Conservation (phyloP, 1,140 invertebrate species). For the Zaprionus inermis region DNA sequence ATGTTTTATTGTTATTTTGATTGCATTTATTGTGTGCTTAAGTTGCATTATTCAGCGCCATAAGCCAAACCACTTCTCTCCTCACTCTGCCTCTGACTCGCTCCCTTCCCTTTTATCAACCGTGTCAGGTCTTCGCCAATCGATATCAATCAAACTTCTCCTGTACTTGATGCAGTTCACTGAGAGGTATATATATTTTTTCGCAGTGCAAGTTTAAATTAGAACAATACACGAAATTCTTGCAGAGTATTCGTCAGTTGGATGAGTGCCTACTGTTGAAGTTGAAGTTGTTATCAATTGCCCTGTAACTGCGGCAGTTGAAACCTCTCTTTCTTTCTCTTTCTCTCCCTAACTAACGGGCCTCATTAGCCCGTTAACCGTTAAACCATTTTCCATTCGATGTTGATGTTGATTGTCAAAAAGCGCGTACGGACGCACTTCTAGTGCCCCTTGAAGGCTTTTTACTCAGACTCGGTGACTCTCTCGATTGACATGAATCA, state of each 20-base stretch:
- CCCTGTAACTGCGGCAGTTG: conserved; percentile 13
- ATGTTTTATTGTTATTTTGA: conserved; percentile 84
- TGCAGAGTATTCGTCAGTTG: neutral
- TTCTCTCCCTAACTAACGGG: conserved; percentile 11
- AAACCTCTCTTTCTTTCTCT: conserved; percentile 1
- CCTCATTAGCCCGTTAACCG: conserved; percentile 23
- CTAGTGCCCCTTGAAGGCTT: conserved; percentile 33
- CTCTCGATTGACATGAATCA: conserved; percentile 59
- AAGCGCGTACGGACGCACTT: conserved; percentile 41
- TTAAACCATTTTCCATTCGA: conserved; percentile 47
- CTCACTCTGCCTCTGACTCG: conserved; percentile 27
- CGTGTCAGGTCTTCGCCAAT: neutral
- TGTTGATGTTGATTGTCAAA: conserved; percentile 43
- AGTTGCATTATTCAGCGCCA: conserved; percentile 75
- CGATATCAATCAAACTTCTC: neutral
- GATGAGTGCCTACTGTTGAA: neutral
- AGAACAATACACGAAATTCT: neutral
- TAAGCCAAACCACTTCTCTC: conserved; percentile 60
- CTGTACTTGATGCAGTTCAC: neutral
- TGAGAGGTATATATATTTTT: neutral
- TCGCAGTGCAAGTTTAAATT: neutral
- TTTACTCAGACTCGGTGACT: neutral
- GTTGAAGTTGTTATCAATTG: too few relatives aligned
- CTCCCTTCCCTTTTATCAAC: neutral
- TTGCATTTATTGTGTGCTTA: conserved; percentile 84